phyloP scores from a whole-genome alignment of 2,113 vertebrate species.

The Nannobrachium achirus region DNA sequence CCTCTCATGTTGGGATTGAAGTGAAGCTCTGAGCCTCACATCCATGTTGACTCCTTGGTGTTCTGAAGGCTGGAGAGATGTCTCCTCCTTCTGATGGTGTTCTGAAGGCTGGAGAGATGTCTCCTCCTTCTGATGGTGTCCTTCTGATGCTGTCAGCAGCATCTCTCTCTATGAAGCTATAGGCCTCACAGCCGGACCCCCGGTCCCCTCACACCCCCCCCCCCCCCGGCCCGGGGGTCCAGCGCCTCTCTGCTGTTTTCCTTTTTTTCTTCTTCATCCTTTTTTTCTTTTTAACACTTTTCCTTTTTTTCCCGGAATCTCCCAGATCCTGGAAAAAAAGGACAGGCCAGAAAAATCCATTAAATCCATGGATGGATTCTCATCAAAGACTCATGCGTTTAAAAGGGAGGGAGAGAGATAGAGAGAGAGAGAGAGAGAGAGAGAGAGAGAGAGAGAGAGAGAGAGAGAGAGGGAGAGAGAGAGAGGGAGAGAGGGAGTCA shows the following conservation, averaged over 20 bases:
- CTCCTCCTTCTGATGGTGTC: slow-evolving; percentile 74
- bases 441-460: slow-evolving; percentile 1
- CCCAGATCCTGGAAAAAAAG: slow-evolving; percentile 71
- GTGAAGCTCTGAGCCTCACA: slow-evolving; percentile 60
- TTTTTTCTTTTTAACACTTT: slow-evolving; percentile 53
- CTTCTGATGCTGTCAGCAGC: slow-evolving; percentile 4
- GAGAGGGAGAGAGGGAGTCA: too few relatives aligned
- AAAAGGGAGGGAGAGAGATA: slow-evolving; percentile 54
- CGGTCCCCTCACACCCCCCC: too few relatives aligned
- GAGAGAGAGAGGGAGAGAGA: too few relatives aligned
- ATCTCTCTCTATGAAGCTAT: slow-evolving; percentile 59
- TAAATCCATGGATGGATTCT: slow-evolving; percentile 83
- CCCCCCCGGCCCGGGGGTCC: slow-evolving; percentile 32
- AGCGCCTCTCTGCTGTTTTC: slow-evolving; percentile 29
- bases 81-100: slow-evolving; percentile 74
- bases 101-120: slow-evolving; percentile 76
- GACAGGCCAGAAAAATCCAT: slow-evolving; percentile 76
- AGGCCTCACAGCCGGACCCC: too few relatives aligned
- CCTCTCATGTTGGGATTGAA: slow-evolving; percentile 64
- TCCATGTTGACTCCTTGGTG: slow-evolving; percentile 71
- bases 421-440: slow-evolving; percentile 21
- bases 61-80: slow-evolving; percentile 77
- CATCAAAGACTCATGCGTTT: slow-evolving; percentile 76
- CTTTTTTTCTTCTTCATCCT: slow-evolving; percentile 17
- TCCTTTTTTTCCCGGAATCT: too few relatives aligned